A percentile compares a stretch with the other conserved stretches of the same genome.
phyloP scores from a whole-genome alignment of 2,113 vertebrate species.

The Chiloscyllium plagiosum region DNA sequence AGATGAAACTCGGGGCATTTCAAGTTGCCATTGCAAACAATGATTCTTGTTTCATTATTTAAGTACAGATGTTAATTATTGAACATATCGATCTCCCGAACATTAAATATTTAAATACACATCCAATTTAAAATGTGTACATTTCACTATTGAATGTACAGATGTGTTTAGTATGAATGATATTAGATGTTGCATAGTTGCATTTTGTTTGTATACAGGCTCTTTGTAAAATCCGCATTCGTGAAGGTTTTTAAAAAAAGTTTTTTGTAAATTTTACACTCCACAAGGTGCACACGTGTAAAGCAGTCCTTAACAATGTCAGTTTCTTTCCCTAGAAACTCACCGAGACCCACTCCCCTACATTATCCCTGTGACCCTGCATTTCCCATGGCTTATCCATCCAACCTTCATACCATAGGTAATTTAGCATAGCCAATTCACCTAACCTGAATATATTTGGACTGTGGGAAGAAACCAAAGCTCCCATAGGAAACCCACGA shows the following conservation, averaged over 20 bases:
- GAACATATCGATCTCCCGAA: neutral
- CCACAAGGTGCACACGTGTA: neutral
- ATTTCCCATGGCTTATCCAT: too few species aligned
- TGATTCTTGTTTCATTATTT: neutral
- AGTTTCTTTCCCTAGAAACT: neutral
- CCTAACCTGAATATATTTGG: too few species aligned
- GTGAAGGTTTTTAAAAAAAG: neutral
- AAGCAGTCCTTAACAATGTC: neutral
- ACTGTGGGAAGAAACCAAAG: too few species aligned
- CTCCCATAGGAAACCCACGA: too few species aligned
- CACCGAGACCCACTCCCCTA: too few species aligned
- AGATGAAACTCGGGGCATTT: neutral
- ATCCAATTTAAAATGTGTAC: neutral
- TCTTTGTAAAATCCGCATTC: neutral
- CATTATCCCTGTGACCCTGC: too few species aligned
- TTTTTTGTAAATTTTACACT: neutral
- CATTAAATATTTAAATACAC: constrained; percentile 9
- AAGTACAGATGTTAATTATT: neutral
- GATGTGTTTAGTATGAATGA: neutral
- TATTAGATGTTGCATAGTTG: neutral
- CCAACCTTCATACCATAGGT: too few species aligned
- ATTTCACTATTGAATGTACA: neutral
- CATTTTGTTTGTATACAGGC: neutral
- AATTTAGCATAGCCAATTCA: too few species aligned
- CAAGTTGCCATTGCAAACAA: neutral